Conservation (phyloP, 2,113 vertebrate genomes). For the Erythrocercus mccallii region DNA sequence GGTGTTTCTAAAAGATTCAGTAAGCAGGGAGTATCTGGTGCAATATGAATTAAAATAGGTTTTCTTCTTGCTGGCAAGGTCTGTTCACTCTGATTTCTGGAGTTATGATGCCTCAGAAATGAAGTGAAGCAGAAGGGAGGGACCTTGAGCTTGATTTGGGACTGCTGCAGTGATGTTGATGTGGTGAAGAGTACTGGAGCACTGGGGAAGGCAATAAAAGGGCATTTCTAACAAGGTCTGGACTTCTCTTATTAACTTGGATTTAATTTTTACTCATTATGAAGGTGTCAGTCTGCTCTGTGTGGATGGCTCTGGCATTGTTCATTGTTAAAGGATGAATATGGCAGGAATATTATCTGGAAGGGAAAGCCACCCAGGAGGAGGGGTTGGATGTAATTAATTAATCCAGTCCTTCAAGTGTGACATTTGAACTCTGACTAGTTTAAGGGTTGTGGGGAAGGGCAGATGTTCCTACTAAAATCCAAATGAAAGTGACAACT, state of each 20-base stretch:
- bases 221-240: background rate
- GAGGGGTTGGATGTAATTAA: background rate
- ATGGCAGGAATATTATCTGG: background rate
- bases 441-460: background rate
- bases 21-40: accelerated
- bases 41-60: background rate
- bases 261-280: background rate
- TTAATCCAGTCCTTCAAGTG: background rate
- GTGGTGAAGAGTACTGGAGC: background rate
- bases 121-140: background rate
- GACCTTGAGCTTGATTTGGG: background rate
- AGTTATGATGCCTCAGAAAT: background rate
- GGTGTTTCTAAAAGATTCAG: background rate
- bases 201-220: background rate
- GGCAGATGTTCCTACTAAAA: background rate
- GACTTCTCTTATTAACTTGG: background rate
- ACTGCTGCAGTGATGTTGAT: background rate
- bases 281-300: background rate
- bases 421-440: background rate
- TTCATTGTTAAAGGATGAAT: background rate
- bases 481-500: background rate
- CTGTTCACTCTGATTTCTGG: background rate
- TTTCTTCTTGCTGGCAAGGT: background rate
- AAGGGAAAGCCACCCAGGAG: background rate
- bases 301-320: background rate